Percentiles rank a stretch among this genome's conserved stretches.
These are phyloP conservation scores for Drosophila paulistorum DNA, from an alignment of 1,140 invertebrate species.

Conservation along the genomic window DNA sequence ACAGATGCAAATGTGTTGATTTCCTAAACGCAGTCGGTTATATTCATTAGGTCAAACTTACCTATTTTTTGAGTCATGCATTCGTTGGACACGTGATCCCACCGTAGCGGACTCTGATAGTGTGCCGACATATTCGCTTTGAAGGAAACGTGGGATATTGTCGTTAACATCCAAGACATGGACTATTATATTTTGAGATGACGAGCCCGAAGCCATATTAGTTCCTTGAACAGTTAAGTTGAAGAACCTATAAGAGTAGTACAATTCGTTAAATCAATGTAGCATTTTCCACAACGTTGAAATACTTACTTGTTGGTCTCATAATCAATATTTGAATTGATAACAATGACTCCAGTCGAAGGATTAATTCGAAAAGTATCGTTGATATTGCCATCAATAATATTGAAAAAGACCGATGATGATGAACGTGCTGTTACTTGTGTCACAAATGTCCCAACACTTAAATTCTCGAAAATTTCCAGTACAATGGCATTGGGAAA, in stretches of 20 bases:
- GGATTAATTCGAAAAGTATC: conserved; percentile 92
- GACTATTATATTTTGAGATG: conserved; percentile 88
- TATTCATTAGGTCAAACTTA: conserved; percentile 7
- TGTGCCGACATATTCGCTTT: conserved; percentile 87
- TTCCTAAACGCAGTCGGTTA: background rate
- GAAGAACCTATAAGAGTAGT: conserved; percentile 85
- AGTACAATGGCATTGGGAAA: conserved; percentile 86
- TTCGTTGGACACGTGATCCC: conserved; percentile 88
- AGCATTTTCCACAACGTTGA: background rate
- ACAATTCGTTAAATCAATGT: background rate
- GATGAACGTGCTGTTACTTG: conserved; percentile 91
- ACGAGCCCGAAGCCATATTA: conserved; percentile 91
- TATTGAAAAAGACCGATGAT: conserved; percentile 92
- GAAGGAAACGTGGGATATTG: conserved; percentile 91
- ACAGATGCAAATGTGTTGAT: conserved; percentile 27
- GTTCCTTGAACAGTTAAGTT: conserved; percentile 93
- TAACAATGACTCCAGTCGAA: conserved; percentile 91
- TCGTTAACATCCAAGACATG: conserved; percentile 93
- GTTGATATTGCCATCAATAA: conserved; percentile 89
- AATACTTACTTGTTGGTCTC: conserved; percentile 85
- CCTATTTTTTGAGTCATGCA: conserved; percentile 60
- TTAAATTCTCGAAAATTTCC: conserved; percentile 93
- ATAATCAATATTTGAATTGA: conserved; percentile 90
- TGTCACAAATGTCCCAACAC: conserved; percentile 90
- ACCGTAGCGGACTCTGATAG: conserved; percentile 89